Evolutionary conservation across 1,140 invertebrate genomes (phyloP).

Genomic region (Rhagoletis zephyria): DNA sequence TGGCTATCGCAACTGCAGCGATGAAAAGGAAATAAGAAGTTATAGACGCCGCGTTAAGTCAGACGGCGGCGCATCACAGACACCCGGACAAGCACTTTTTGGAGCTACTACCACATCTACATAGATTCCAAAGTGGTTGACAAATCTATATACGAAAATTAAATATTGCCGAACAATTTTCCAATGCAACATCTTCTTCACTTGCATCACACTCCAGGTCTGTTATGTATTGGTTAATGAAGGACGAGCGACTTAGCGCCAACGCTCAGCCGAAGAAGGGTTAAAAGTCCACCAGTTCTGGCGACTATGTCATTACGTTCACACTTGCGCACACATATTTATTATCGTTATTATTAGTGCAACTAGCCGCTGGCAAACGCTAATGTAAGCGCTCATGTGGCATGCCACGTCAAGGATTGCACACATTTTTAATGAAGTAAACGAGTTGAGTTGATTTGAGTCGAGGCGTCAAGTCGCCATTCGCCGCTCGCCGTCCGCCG

Average conservation of each 20-base stretch:
- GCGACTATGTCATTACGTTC: background rate
- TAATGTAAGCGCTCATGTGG: slow-evolving; percentile 11
- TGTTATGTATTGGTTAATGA: background rate
- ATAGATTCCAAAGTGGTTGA: no score
- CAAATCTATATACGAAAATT: no score
- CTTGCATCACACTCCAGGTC: no score
- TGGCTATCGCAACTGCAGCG: no score
- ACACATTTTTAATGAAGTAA: slow-evolving; percentile 48
- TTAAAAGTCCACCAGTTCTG: background rate
- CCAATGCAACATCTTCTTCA: no score
- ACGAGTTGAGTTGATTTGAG: slow-evolving; percentile 48
- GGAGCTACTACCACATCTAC: no score
- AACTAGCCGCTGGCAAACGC: slow-evolving; percentile 9
- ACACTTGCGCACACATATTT: background rate
- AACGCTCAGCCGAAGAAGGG: background rate
- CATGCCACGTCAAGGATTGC: slow-evolving; percentile 11
- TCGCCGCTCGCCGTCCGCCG: background rate
- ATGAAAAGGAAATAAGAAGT: no score
- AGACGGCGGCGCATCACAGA: no score
- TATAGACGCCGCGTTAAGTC: no score
- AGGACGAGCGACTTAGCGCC: background rate
- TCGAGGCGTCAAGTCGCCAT: slow-evolving; percentile 29
- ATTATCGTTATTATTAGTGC: slow-evolving; percentile 12
- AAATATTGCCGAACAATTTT: no score
- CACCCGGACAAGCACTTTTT: no score